Evolutionary conservation across 2,113 vertebrate species (phyloP), one percentile per base, ranked within the genome.

Genomic region (Misgurnus mizolepis): DNA sequence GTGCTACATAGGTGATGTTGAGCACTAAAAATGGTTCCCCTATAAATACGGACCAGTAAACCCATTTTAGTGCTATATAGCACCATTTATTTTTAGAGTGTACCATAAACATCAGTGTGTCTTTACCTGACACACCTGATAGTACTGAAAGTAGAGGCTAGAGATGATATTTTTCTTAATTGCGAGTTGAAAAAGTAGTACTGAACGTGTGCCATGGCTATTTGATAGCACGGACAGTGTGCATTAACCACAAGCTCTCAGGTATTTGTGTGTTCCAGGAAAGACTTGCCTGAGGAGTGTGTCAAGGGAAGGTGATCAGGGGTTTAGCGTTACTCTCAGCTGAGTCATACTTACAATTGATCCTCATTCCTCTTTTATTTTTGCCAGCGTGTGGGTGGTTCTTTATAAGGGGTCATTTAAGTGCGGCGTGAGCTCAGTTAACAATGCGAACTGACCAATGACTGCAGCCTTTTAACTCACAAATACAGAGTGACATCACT

Each of bases 401-500:
- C 82, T 76, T 49, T 88, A 17, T 60, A 55, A 64, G 22, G 62
- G 67, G 79, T 69, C 68, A 65, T 45, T 78, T 47, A 80, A 80
- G 53, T 50, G 45, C 87, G 85, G 82, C 60, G 81, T 67, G 84
- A 88, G 69, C 64, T 81, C 84, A 87, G 87, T 79, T 88, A 78
- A 85, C 76, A 53, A 74, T 41, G 49, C 66, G 56, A 27, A 78
- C 70, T 85, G 84, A 87, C 83, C 80, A 80, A 49, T 75, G 56
- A 53, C 70, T 11, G 68, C 80, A 86, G 85, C 87, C 89, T 87
- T 85, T 84, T 88, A 86, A 83, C 84, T 83, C 81, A 82, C 86
- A 86, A 58, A 88, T 83, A 84, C 73, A 78, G 69, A 79, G 80
- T 89, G 88, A 90, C 89, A 90, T 90, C 86, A 83, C 83, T 81